phyloP scores from a whole-genome alignment of 1,140 invertebrate genomes.

The Monochamus saltuarius region DNA sequence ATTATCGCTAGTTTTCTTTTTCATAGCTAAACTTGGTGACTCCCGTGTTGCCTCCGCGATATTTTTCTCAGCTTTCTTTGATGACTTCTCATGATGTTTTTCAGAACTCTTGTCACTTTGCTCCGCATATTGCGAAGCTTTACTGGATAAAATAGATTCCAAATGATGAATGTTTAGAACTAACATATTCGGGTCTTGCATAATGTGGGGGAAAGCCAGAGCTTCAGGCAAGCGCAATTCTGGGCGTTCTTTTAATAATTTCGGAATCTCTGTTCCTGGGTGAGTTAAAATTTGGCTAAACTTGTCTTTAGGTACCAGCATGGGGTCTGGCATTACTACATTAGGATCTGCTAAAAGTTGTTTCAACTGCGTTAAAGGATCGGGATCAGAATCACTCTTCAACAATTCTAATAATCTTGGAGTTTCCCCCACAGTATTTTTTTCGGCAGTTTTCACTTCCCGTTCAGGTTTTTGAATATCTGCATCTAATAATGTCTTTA shows the following conservation, averaged over 20 bases:
- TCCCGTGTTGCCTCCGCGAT: slow-evolving; percentile 1
- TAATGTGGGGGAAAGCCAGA: slow-evolving; percentile 67
- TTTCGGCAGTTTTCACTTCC: slow-evolving; percentile 36
- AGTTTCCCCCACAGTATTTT: slow-evolving; percentile 36
- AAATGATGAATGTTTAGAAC: slow-evolving; percentile 75
- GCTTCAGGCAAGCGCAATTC: slow-evolving; percentile 71
- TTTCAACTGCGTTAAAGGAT: slow-evolving; percentile 71
- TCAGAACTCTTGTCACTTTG: slow-evolving; percentile 34
- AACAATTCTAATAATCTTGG: slow-evolving; percentile 51
- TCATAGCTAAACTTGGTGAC: background rate
- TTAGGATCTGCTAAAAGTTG: slow-evolving; percentile 68
- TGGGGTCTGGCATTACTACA: slow-evolving; percentile 74
- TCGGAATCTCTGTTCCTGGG: slow-evolving; percentile 74
- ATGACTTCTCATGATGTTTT: slow-evolving; percentile 23
- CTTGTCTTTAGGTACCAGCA: slow-evolving; percentile 74
- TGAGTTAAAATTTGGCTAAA: slow-evolving; percentile 68
- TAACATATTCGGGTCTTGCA: slow-evolving; percentile 75
- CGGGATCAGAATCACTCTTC: slow-evolving; percentile 57
- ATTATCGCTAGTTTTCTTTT: slow-evolving; percentile 9
- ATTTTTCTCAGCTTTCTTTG: slow-evolving; percentile 9
- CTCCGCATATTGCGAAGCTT: slow-evolving; percentile 28
- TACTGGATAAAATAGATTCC: slow-evolving; percentile 67
- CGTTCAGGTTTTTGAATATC: slow-evolving; percentile 49
- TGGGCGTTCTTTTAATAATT: slow-evolving; percentile 66
- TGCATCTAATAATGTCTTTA: slow-evolving; percentile 50